A percentile compares a stretch with the other conserved stretches of the same genome.
Evolutionary conservation across 2,888 invertebrate genomes (phyloP).

Genomic region (Stegana nigrithorax): DNA sequence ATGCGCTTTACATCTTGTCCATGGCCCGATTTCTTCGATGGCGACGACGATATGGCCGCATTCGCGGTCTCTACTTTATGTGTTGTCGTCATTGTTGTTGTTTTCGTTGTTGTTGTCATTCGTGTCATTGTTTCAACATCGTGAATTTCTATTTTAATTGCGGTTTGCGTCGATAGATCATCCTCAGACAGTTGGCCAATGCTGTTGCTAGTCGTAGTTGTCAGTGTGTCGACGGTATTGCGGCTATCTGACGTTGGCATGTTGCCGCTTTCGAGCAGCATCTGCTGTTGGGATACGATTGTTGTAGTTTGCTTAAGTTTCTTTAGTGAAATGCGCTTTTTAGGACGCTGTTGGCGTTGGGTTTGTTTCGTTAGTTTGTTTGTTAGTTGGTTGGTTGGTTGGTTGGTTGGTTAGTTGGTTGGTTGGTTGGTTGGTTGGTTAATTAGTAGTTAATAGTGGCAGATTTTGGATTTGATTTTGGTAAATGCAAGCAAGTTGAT

Average conservation of each 20-base stretch:
- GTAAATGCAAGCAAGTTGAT: background rate
- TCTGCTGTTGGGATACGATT: conserved; percentile 64
- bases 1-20: conserved; percentile 69
- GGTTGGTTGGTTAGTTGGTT: too few species aligned
- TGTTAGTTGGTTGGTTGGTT: too few species aligned
- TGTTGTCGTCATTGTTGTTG: conserved; percentile 30
- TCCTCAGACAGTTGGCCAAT: conserved; percentile 46
- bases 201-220: conserved; percentile 39
- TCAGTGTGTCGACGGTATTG: conserved; percentile 25
- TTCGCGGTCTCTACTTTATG: conserved; percentile 43
- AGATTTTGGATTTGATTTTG: conserved; percentile 12
- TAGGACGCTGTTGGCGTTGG: conserved; percentile 49
- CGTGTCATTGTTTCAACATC: conserved; percentile 40
- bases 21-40: conserved; percentile 57
- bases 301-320: conserved; percentile 55
- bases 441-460: background rate
- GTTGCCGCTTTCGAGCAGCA: conserved; percentile 45
- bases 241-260: conserved; percentile 16
- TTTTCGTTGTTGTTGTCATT: conserved; percentile 24
- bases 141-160: conserved; percentile 58
- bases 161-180: conserved; percentile 55
- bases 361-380: conserved; percentile 8
- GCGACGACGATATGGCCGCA: conserved; percentile 46
- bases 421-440: too few species aligned
- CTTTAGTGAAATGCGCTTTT: conserved; percentile 64